phyloP scores from a whole-genome alignment of 2,888 invertebrate species.

The Drosophila leonis region DNA sequence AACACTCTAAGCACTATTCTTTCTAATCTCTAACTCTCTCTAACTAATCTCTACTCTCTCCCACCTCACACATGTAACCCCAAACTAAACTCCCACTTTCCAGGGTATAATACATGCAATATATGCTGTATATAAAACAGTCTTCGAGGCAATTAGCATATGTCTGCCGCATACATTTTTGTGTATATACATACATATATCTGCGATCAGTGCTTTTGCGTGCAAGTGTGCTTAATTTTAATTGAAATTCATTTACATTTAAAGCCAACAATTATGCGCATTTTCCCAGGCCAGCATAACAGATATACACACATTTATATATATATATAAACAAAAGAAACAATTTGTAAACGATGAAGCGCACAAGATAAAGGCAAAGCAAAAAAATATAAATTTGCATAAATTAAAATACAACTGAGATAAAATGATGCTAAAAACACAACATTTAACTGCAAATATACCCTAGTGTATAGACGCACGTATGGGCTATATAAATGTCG shows the following conservation, averaged over 20 bases:
- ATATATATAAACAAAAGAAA: slow-evolving; percentile 21
- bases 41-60: no score
- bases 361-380: slow-evolving; percentile 61
- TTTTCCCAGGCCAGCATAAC: slow-evolving; percentile 64
- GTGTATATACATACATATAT: slow-evolving; percentile 2
- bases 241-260: slow-evolving; percentile 80
- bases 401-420: slow-evolving; percentile 62
- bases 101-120: slow-evolving; percentile 3
- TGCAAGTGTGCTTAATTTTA: slow-evolving; percentile 63
- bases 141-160: slow-evolving; percentile 64
- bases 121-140: slow-evolving; percentile 9
- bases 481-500: background rate
- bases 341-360: slow-evolving; percentile 80
- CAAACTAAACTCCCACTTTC: background rate
- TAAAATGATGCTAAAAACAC: slow-evolving; percentile 14
- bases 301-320: background rate
- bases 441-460: background rate
- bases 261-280: slow-evolving; percentile 71
- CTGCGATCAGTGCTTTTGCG: slow-evolving; percentile 16
- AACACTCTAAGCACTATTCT: no score
- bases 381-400: slow-evolving; percentile 61
- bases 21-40: no score
- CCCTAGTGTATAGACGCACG: background rate
- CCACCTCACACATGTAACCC: background rate
- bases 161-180: slow-evolving; percentile 45